Evolutionary conservation across 2,797 vertebrate species (phyloP).

Genomic region (Eupleurogrammus muticus): DNA sequence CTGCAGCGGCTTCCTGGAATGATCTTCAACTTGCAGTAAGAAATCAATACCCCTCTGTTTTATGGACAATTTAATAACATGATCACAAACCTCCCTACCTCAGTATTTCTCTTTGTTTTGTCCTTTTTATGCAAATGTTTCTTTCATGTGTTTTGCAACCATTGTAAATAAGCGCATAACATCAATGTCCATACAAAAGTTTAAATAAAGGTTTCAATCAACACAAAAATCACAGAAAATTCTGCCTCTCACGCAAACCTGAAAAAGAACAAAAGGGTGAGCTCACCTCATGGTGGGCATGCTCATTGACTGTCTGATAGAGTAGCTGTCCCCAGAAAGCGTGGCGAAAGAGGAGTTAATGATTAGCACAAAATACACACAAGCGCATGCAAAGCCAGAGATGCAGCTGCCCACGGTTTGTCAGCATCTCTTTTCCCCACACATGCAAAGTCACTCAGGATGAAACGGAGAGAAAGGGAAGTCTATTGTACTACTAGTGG

Average conservation of each 20-base stretch:
- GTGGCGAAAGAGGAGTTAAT: slow-evolving; percentile 79
- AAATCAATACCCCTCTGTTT: too few relatives aligned
- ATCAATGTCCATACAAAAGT: too few relatives aligned
- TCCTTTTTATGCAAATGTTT: too few relatives aligned
- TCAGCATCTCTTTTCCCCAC: neutral
- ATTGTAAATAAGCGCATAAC: too few relatives aligned
- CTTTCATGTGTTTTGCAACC: too few relatives aligned
- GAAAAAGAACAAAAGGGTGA: slow-evolving; percentile 76
- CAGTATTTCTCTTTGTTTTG: too few relatives aligned
- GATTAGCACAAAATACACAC: slow-evolving; percentile 66
- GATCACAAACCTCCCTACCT: too few relatives aligned
- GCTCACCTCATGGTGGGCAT: slow-evolving; percentile 99
- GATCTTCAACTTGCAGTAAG: too few relatives aligned
- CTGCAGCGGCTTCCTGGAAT: too few relatives aligned
- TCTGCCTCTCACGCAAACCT: too few relatives aligned
- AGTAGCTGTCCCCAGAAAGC: slow-evolving; percentile 91
- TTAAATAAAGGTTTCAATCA: neutral
- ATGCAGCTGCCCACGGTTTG: neutral
- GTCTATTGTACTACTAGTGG: neutral
- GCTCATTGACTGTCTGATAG: slow-evolving; percentile 96
- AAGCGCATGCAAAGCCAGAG: slow-evolving; percentile 14
- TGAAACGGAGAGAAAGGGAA: neutral
- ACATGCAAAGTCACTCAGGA: neutral
- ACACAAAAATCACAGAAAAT: neutral
- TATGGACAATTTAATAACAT: too few relatives aligned